These are phyloP conservation scores for Xenopus laevis DNA, from an alignment of 2,113 vertebrate genomes.

Conservation along the genomic window DNA sequence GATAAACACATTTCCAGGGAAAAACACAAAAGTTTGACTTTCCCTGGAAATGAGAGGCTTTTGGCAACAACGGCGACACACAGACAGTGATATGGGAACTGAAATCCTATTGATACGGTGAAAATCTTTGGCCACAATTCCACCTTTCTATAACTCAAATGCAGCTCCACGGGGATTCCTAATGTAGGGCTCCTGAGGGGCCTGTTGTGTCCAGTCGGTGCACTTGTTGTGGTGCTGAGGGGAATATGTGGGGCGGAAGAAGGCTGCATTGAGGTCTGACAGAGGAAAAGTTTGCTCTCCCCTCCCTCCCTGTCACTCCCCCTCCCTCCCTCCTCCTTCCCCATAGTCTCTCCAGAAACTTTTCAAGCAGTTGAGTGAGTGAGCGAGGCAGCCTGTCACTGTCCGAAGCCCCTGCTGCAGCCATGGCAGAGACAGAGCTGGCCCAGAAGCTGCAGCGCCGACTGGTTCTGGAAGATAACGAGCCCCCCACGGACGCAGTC, in stretches of 20 bases:
- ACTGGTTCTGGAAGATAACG: slow-evolving; percentile 57
- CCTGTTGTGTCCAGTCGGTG: too few species aligned
- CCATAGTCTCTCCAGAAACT: neutral
- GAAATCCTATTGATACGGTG: too few species aligned
- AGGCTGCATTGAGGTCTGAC: neutral
- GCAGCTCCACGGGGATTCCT: too few species aligned
- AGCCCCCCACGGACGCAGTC: neutral
- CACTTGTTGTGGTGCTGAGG: too few species aligned
- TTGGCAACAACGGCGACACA: too few species aligned
- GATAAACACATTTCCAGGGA: too few species aligned
- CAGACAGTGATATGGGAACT: too few species aligned
- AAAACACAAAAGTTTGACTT: too few species aligned
- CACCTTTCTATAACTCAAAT: too few species aligned
- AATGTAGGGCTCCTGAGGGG: too few species aligned
- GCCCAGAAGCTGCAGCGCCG: slow-evolving; percentile 70
- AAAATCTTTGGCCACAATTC: too few species aligned
- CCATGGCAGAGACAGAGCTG: slow-evolving; percentile 84
- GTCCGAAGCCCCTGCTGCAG: neutral
- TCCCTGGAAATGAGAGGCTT: too few species aligned
- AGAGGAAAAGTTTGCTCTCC: neutral
- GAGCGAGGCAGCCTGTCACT: neutral
- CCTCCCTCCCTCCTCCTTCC: slow-evolving; percentile 7
- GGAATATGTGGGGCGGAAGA: neutral
- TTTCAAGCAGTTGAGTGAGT: neutral
- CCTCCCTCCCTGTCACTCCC: neutral